Evolutionary conservation across 2,113 vertebrate genomes (phyloP).

Genomic region (Poicephalus gulielmi): DNA sequence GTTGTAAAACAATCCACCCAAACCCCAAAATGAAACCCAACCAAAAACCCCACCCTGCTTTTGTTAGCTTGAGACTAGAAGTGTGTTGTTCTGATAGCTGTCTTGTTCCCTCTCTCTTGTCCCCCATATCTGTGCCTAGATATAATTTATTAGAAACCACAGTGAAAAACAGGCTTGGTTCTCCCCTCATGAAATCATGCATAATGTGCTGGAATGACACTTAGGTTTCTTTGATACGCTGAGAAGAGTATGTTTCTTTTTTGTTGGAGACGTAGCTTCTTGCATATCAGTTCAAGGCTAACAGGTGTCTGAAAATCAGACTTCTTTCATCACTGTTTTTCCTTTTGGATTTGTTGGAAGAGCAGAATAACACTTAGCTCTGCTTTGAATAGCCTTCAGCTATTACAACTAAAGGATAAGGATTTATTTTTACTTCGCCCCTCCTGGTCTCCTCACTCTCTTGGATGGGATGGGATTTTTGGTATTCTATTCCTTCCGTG

Average conservation of each 20-base stretch:
- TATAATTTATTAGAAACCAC: neutral
- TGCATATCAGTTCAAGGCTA: neutral
- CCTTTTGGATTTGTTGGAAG: neutral
- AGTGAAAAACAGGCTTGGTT: neutral
- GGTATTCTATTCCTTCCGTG: neutral
- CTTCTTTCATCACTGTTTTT: neutral
- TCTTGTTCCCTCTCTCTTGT: neutral
- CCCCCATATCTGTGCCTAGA: neutral
- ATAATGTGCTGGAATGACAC: neutral
- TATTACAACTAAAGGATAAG: neutral
- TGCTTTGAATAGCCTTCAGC: neutral
- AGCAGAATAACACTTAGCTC: neutral
- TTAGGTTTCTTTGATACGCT: neutral
- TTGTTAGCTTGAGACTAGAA: neutral
- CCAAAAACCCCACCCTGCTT: accelerated
- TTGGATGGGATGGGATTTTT: neutral
- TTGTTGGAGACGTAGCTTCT: neutral
- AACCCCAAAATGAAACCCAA: neutral
- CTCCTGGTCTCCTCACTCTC: neutral
- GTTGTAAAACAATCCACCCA: neutral
- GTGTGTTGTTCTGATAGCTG: neutral
- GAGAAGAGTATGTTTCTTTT: neutral
- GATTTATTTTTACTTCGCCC: neutral
- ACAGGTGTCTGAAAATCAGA: neutral
- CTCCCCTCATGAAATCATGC: neutral